phyloP scores from a whole-genome alignment of 1,140 invertebrate species.

The Uloborus diversus region DNA sequence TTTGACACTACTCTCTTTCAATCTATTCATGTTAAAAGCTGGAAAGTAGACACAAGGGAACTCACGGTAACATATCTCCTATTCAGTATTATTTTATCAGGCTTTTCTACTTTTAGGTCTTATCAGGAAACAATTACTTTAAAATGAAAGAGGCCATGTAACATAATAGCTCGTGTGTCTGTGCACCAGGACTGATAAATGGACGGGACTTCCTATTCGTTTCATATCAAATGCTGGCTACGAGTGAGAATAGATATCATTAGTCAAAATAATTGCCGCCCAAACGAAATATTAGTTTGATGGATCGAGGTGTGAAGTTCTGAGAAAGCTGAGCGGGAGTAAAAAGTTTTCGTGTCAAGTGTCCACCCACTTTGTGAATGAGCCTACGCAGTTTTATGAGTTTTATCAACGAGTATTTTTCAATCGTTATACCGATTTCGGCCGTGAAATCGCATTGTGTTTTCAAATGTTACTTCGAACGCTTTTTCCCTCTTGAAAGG shows the following conservation, averaged over 20 bases:
- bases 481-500: no score
- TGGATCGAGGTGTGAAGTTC: constrained; percentile 14
- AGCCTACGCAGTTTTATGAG: neutral
- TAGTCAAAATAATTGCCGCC: constrained; percentile 51
- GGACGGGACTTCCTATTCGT: constrained; percentile 21
- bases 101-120: neutral
- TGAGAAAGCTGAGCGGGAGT: constrained; percentile 23
- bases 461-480: no score
- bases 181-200: constrained; percentile 15
- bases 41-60: no score
- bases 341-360: constrained; percentile 6
- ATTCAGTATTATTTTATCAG: constrained; percentile 17
- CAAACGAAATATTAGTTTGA: constrained; percentile 34
- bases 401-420: no score
- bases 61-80: neutral
- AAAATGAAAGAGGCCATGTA: constrained; percentile 45
- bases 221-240: constrained; percentile 35
- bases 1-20: no score
- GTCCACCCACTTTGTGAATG: constrained; percentile 37
- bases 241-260: constrained; percentile 5
- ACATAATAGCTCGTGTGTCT: constrained; percentile 1
- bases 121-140: constrained; percentile 26
- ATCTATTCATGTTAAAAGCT: no score
- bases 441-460: no score
- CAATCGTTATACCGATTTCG: no score